Evolutionary conservation across 2,797 vertebrate genomes (phyloP), one percentile per base, ranked within the genome.

Genomic region (Sebastolobus altivelis): DNA sequence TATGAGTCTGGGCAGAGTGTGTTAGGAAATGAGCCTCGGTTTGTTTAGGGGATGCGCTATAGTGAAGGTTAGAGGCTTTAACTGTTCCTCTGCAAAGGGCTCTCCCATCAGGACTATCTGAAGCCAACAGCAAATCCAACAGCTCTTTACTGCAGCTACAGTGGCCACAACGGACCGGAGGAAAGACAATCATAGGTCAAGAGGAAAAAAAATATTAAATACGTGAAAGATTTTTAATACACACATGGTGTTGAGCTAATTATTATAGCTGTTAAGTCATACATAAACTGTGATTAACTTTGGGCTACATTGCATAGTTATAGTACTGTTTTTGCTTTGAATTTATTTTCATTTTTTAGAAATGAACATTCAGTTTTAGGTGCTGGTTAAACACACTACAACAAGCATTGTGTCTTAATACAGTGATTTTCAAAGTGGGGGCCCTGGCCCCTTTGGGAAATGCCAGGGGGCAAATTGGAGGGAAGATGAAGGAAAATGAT

Each of bases 1-100:
- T 79, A 77, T 60, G 79, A 77, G 70, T 81, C 76, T 18, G n/a
- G 27, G 77, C 76, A 72, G 67, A 75, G 31, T 52, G 31, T 79
- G 59, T 70, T 40, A 89, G 69, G 65, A 84, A 83, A 85, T 69
- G 55, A 84, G 55, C 75, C 56, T 62, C 35, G 46, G 80, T 89
- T 87, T 92, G 81, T 89, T 83, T 80, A 81, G 71, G 82, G 72
- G 83, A 79, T 80, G 86, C 58, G 58, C 69, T 87, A 33, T 20
- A 77, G 80, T 84, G 68, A 89, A 84, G 85, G 76, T 87, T 90
- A 65, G 81, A 86, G 79, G 77, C 69, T 89, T 84, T 71, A 78
- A 80, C 52, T 74, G 75, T 81, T 82, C 65, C 69, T 77, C 75
- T 75, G 68, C 79, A 85, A 82, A 87, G 83, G 61, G 71, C 67